Conservation (phyloP, 2,888 invertebrate genomes). For the Folsomia candida region DNA sequence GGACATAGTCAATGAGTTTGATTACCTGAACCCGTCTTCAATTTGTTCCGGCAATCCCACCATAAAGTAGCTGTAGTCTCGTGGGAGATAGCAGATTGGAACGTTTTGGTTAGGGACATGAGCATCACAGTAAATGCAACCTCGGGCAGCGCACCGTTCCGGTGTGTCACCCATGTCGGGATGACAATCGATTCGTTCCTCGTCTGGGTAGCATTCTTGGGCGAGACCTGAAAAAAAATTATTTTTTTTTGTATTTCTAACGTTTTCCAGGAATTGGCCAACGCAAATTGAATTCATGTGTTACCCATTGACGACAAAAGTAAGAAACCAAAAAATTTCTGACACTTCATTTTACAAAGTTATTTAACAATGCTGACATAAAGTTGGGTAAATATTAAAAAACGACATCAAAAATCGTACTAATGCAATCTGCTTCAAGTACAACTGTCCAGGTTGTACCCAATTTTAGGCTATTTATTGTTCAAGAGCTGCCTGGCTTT, state of each 20-base stretch:
- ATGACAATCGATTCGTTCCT: conserved; percentile 61
- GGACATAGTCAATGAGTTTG: conserved; percentile 30
- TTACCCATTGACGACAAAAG: background rate
- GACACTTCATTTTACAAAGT: background rate
- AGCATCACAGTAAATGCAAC: conserved; percentile 66
- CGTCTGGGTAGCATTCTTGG: conserved; percentile 36
- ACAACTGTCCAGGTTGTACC: no score
- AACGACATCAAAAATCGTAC: no score
- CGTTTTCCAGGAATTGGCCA: background rate
- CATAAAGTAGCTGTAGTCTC: conserved; percentile 33
- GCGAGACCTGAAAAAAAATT: conserved; percentile 16
- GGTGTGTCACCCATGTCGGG: conserved; percentile 61
- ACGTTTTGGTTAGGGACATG: conserved; percentile 23
- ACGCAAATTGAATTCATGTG: background rate
- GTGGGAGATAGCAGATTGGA: conserved; percentile 41
- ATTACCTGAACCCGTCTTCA: conserved; percentile 27
- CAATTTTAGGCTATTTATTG: no score
- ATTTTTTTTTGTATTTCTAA: background rate
- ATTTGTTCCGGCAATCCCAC: conserved; percentile 28
- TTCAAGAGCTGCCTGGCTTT: no score
- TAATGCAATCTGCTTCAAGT: no score
- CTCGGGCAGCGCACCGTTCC: conserved; percentile 61
- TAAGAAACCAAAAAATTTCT: background rate
- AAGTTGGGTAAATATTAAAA: no score
- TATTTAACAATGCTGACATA: no score